phyloP scores from a whole-genome alignment of 2,888 invertebrate species.

The Corythucha ciliata region DNA sequence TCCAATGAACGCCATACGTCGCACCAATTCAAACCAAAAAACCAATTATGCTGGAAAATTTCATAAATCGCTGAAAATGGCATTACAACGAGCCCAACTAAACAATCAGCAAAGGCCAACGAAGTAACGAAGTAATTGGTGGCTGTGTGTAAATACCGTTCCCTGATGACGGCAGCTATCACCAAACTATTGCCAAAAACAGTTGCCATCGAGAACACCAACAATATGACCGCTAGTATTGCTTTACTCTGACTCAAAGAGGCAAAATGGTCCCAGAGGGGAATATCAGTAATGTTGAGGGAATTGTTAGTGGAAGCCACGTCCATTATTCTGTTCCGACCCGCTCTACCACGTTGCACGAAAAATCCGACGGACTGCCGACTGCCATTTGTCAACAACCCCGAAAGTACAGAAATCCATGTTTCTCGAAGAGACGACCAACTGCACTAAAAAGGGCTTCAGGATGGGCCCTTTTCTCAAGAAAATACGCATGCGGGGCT shows the following conservation, averaged over 20 bases:
- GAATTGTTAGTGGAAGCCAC: slow-evolving; percentile 3
- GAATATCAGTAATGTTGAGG: slow-evolving; percentile 38
- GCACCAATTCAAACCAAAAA: slow-evolving; percentile 92
- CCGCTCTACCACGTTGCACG: neutral
- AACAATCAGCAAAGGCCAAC: slow-evolving; percentile 88
- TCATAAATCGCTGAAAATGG: slow-evolving; percentile 90
- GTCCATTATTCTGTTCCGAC: neutral
- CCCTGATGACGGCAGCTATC: slow-evolving; percentile 83
- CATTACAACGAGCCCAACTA: slow-evolving; percentile 96
- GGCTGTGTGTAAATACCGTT: slow-evolving; percentile 89
- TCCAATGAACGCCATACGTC: slow-evolving; percentile 96
- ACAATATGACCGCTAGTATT: slow-evolving; percentile 66
- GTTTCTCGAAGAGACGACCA: neutral
- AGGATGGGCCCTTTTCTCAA: slow-evolving; percentile 6
- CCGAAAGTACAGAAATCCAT: no score
- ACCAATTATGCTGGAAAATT: slow-evolving; percentile 83
- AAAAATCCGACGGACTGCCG: neutral
- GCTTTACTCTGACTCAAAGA: slow-evolving; percentile 59
- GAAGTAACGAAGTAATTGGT: slow-evolving; percentile 98
- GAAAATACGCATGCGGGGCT: slow-evolving; percentile 18
- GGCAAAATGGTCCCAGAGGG: slow-evolving; percentile 43
- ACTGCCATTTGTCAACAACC: neutral
- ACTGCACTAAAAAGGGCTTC: neutral
- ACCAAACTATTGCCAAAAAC: slow-evolving; percentile 93
- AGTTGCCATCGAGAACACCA: slow-evolving; percentile 82